Conservation (phyloP, 2,113 vertebrate genomes). For the Trogon surrucura region DNA sequence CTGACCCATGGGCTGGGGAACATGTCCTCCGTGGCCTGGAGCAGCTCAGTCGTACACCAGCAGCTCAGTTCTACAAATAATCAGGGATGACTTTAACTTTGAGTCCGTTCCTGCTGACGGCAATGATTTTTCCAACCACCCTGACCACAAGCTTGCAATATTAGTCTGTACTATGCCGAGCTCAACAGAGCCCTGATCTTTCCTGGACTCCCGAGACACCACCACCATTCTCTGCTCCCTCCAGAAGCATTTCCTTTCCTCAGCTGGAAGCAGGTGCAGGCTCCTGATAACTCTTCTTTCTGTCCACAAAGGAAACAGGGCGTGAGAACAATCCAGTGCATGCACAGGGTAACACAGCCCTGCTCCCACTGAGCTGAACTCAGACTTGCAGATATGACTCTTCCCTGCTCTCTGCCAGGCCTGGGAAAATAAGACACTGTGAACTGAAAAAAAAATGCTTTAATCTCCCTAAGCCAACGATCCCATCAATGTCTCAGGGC, state of each 20-base stretch:
- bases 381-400: background rate
- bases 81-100: background rate
- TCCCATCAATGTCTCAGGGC: background rate
- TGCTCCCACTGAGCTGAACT: background rate
- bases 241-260: slow-evolving; percentile 31
- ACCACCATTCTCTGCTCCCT: background rate
- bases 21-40: background rate
- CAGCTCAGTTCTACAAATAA: background rate
- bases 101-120: background rate
- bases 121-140: slow-evolving; percentile 53
- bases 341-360: background rate
- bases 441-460: slow-evolving; percentile 34
- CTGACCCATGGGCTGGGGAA: background rate
- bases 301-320: slow-evolving; percentile 33
- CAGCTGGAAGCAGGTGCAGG: slow-evolving; percentile 47
- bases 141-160: background rate
- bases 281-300: slow-evolving; percentile 43
- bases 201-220: background rate
- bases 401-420: slow-evolving; percentile 33
- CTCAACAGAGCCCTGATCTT: background rate
- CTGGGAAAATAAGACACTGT: background rate
- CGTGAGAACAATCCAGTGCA: background rate
- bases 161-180: background rate
- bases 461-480: background rate
- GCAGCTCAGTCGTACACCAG: background rate